Conservation (phyloP, 2,888 invertebrate species). For the Conus canariensis region DNA sequence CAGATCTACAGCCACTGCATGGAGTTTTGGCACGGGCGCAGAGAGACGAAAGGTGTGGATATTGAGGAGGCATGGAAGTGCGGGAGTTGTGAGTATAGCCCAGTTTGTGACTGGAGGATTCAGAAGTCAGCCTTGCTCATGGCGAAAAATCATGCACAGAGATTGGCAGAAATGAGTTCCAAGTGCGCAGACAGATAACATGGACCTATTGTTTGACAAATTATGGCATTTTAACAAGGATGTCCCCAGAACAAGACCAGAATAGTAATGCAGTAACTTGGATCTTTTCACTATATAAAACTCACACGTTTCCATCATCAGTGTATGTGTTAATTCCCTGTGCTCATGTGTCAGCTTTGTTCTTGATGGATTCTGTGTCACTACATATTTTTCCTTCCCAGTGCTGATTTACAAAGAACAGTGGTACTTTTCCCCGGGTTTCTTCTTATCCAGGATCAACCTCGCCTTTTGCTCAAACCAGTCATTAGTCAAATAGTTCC, state of each 20-base stretch:
- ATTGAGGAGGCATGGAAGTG: constrained; percentile 78
- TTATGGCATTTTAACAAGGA: too few relatives aligned
- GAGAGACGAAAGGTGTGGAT: constrained; percentile 70
- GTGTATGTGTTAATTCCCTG: too few relatives aligned
- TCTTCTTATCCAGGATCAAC: constrained; percentile 26
- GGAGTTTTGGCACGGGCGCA: constrained; percentile 69
- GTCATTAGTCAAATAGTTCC: not conserved
- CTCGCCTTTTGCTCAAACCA: constrained; percentile 16
- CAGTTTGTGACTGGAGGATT: constrained; percentile 73
- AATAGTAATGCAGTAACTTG: too few relatives aligned
- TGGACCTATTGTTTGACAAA: too few relatives aligned
- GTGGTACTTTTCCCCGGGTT: constrained; percentile 13
- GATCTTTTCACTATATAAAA: too few relatives aligned
- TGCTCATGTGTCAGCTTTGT: too few relatives aligned
- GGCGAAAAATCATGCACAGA: constrained; percentile 48
- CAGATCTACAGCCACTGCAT: constrained; percentile 54
- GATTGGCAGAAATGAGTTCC: not conserved
- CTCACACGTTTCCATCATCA: too few relatives aligned
- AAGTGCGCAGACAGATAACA: not conserved
- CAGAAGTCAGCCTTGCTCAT: constrained; percentile 50
- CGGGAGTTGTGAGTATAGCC: constrained; percentile 70
- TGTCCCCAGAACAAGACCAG: too few relatives aligned
- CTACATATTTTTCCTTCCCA: not conserved
- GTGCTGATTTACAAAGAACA: constrained; percentile 33
- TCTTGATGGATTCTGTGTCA: too few relatives aligned